These are phyloP conservation scores for Alsophila aescularia DNA, from an alignment of 2,888 invertebrate species.

Conservation along the genomic window DNA sequence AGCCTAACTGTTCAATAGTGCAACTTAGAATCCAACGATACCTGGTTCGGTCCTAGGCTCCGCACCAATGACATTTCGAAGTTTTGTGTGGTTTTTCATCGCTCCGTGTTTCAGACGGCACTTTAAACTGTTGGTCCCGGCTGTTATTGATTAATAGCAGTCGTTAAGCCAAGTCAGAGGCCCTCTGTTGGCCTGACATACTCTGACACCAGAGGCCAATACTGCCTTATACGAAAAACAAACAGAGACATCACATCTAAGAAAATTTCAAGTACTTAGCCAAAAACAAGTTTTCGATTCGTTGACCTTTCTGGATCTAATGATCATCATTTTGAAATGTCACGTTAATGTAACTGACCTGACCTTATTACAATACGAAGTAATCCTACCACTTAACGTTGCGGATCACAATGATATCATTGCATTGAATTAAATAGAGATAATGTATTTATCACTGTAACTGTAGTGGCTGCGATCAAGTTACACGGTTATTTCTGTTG, in stretches of 20 bases:
- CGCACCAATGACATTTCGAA: too few relatives aligned
- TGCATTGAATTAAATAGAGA: slow-evolving; percentile 14
- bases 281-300: not conserved
- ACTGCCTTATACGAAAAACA: too few relatives aligned
- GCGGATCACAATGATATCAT: slow-evolving; percentile 18
- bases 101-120: too few relatives aligned
- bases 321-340: slow-evolving; percentile 29
- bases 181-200: too few relatives aligned
- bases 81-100: too few relatives aligned
- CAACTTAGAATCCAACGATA: too few relatives aligned
- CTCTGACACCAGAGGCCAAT: too few relatives aligned
- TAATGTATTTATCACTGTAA: slow-evolving; percentile 23
- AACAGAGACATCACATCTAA: not conserved
- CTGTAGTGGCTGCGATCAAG: slow-evolving; percentile 17
- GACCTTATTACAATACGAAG: slow-evolving; percentile 4
- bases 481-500: slow-evolving; percentile 23
- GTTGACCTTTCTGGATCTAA: slow-evolving; percentile 11
- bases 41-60: too few relatives aligned
- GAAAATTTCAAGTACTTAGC: not conserved
- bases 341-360: slow-evolving; percentile 4
- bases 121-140: too few relatives aligned
- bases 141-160: too few relatives aligned
- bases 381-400: slow-evolving; percentile 11
- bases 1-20: too few relatives aligned
- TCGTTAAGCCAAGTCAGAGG: too few relatives aligned